Evolutionary conservation across 1,140 invertebrate species (phyloP), one percentile per base, ranked within the genome.

Genomic region (Physella acuta): DNA sequence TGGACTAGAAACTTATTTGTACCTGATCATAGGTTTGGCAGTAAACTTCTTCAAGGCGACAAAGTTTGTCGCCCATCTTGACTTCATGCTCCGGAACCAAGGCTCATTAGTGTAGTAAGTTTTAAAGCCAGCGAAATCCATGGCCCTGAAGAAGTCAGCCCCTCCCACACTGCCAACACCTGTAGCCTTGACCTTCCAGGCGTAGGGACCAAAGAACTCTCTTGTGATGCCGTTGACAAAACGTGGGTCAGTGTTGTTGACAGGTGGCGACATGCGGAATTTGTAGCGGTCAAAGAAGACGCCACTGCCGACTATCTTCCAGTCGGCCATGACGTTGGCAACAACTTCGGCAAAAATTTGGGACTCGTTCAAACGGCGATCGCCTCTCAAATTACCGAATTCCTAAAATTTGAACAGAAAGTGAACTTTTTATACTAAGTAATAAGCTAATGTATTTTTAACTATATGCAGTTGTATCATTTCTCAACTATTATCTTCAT

Each of bases 241-340:
- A 26, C 68, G 91, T 89, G 37, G 94, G 93, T 76, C 93, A 84
- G 75, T 78, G 55, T 84, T 84, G 81, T 96, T 95, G 0, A 93
- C 53, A 2, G 80, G 79, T 16, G 80, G 81, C 3, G 81, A 79
- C 68, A 82, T 80, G 26, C 77, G 91, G 82, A 98, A 99, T 85
- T 97, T 97, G 81, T 97, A 95, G 53, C 93, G 88, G 79, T 98
- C 95, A 93, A 95, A 99, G 81, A 91, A 97, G 24, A 92, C 93
- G 33, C 94, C 94, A 70, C 94, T 93, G 8, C 92, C 92, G 90
- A 93, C 93, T 72, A 98, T 92, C 70, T 86, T 92, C 44, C 58
- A 80, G 84, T 98, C 93, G 28, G 94, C 94, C 76, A 98, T 89
- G 0, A 98, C 90, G 58, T 96, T 88, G 24, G 95, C 91, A 24